Percentiles rank a stretch among this genome's conserved stretches.
These are phyloP conservation scores for Leptopilina myrica DNA, from an alignment of 2,888 invertebrate genomes.

Conservation along the genomic window DNA sequence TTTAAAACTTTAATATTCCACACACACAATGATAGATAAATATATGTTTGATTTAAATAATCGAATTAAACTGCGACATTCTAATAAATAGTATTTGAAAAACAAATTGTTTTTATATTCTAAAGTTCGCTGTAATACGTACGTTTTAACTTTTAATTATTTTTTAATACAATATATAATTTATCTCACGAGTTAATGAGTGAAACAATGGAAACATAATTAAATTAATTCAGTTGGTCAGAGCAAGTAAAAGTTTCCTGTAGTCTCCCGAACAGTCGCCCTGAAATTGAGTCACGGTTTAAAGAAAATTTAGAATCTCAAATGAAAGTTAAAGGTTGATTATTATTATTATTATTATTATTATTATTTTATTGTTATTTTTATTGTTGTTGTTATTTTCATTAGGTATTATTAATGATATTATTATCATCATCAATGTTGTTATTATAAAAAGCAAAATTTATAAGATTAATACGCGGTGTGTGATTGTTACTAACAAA, in stretches of 20 bases:
- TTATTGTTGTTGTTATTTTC: too few species aligned
- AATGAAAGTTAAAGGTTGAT: constrained; percentile 10
- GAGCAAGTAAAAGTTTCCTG: constrained; percentile 88
- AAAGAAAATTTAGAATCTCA: constrained; percentile 21
- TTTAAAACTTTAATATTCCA: too few species aligned
- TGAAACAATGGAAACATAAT: constrained; percentile 43
- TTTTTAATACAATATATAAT: constrained; percentile 27
- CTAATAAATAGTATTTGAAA: not conserved
- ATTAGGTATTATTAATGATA: too few species aligned
- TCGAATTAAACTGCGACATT: too few species aligned
- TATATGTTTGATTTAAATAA: too few species aligned
- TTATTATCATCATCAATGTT: too few species aligned
- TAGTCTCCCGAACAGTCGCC: constrained; percentile 92
- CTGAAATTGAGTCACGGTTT: constrained; percentile 78
- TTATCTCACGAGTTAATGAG: constrained; percentile 31
- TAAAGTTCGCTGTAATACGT: too few species aligned
- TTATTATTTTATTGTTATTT: too few species aligned
- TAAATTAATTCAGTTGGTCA: constrained; percentile 77
- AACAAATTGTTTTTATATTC: not conserved
- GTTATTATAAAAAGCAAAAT: not conserved
- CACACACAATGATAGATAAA: too few species aligned
- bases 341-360: too few species aligned
- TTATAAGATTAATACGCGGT: constrained; percentile 1
- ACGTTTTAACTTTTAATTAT: constrained; percentile 4
- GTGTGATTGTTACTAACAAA: constrained; percentile 8